Evolutionary conservation across 2,113 vertebrate genomes (phyloP), one percentile per base, ranked within the genome.

Genomic region (Beaufortia kweichowensis): DNA sequence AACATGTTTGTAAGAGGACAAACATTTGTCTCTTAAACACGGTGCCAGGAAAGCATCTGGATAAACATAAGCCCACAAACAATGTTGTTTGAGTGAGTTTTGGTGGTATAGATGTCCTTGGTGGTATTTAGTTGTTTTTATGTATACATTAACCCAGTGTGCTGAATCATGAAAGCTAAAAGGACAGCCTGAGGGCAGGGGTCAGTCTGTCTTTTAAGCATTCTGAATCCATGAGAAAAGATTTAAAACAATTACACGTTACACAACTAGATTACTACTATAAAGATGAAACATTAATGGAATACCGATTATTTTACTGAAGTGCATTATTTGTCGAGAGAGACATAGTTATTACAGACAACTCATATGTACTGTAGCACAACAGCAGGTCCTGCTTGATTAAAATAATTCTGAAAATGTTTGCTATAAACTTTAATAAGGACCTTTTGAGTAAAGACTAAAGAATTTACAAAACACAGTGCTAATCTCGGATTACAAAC

Each of bases 131-230:
- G 24, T 2, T 3, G 21, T 56, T 76, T 75, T 41, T n/a, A 6
- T 14, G 50, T 56, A 60, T 74, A 64, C 62, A 79, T 74, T 74
- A 74, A 74, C 77, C 43, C 24, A 53, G 8, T 4, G 15, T 9
- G 33, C 43, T 0, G 15, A 39, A 39, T 39, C 26, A 4, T 50
- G 46, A 26, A 15, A 68, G 65, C 43, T 31, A 41, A 68, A 68
- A 7, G 43, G 21, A 24, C 31, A 17, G 14, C 11, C 9, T 26
- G 28, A 21, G 31, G 26, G 3, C 53, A n/a, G 14, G 26, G 24
- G 39, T 55, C 17, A 31, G 33, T 4, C 48, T 65, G 43, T 75
- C 17, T 71, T 10, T 28, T 55, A 50, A 59, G 17, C 24, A 35
- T 60, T 23, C 26, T 8, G 3, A 67, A 29, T 31, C 63, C 24